Evolutionary conservation across 2,888 invertebrate species (phyloP).

Genomic region (Parnassius smintheus): DNA sequence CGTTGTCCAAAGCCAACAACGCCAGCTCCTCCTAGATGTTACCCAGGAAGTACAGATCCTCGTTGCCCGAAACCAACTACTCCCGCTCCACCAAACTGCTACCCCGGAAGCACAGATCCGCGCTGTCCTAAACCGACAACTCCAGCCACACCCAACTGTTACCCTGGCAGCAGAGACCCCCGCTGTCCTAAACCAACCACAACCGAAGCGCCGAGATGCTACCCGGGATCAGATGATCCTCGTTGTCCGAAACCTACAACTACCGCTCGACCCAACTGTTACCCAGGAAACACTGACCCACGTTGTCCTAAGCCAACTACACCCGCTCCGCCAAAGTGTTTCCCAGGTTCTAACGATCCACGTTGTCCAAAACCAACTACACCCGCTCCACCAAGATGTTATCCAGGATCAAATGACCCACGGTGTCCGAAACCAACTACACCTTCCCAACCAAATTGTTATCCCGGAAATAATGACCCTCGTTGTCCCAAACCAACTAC

Average conservation of each 20-base stretch:
- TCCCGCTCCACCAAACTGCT: constrained; percentile 36
- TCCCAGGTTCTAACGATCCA: constrained; percentile 41
- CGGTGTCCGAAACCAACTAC: constrained; percentile 47
- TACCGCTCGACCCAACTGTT: constrained; percentile 33
- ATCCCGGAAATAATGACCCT: constrained; percentile 31
- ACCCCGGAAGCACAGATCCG: constrained; percentile 30
- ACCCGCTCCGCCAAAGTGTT: constrained; percentile 37
- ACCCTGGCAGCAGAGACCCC: constrained; percentile 17
- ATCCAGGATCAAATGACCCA: constrained; percentile 40
- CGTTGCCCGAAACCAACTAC: constrained; percentile 43
- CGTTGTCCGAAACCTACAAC: constrained; percentile 40
- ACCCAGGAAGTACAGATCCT: constrained; percentile 42
- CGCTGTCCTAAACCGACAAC: constrained; percentile 44
- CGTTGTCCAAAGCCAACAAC: constrained; percentile 41
- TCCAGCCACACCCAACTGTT: constrained; percentile 36
- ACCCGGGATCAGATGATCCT: constrained; percentile 39
- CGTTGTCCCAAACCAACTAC: constrained; percentile 39
- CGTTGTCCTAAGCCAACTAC: constrained; percentile 41
- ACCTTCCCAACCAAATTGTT: constrained; percentile 37
- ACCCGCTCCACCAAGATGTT: constrained; percentile 30
- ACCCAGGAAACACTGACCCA: constrained; percentile 38
- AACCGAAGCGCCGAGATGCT: constrained; percentile 34
- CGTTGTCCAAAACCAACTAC: constrained; percentile 37
- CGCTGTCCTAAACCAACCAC: constrained; percentile 37
- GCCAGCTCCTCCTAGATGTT: constrained; percentile 44